Evolutionary conservation across 1,140 invertebrate species (phyloP), one percentile per base, ranked within the genome.

Genomic region (Vollenhovia emeryi): DNA sequence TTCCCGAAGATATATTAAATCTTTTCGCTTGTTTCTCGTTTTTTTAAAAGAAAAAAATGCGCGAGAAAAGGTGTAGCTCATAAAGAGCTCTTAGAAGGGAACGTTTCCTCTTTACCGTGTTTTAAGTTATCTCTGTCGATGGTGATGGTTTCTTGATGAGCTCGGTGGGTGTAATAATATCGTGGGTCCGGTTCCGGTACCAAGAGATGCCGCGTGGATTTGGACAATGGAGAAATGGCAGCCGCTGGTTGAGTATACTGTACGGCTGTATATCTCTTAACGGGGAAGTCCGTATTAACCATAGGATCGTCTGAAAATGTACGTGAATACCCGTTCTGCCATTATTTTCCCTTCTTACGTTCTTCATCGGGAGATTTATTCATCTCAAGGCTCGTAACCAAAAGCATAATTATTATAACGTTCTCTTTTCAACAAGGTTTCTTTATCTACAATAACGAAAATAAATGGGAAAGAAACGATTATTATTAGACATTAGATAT

Each of bases 171-270:
- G 90, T 97, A 97, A 94, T 97, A 97, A 92, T 96, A 97, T 86
- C 96, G 95, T 30, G 95, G 93, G 91, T 97, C 97, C 79, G 97
- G 97, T 84, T 97, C 96, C 30, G 97, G 97, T 76, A 97, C 96
- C 75, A 97, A 95, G 60, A 97, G 95, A 95, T 98, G 97, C 93
- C 97, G 96, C 18, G 97, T 98, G 50, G 97, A 98, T 95, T 98
- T 98, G 7, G 97, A 97, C 73, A 96, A 92, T 48, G 97, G 97
- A 6, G 97, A 97, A 88, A 97, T 96, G 50, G 96, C 96, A 88
- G 97, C 97, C 74, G 97, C 97, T 83, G 97, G 97, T 92, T 98
- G 96, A 7, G 97, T 97, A 93, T 97, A 97, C 89, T 97, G 97
- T 87, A 97, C 95, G n/a, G 96, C 97, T 2, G 97, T 97, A 85